Conservation (phyloP, 2,113 vertebrate species). For the Eptesicus fuscus region DNA sequence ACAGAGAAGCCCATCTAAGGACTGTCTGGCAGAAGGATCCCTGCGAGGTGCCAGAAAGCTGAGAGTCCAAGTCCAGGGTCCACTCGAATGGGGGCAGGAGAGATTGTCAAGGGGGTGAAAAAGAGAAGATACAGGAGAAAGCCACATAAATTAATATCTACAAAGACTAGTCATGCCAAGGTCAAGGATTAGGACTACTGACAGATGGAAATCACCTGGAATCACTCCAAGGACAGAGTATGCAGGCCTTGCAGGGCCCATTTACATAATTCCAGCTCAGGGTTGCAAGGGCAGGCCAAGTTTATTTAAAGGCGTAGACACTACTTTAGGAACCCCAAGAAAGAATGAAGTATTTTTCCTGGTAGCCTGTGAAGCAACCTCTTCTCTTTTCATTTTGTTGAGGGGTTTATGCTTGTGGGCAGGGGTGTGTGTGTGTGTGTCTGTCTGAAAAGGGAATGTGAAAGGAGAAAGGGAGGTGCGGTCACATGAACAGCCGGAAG, state of each 20-base stretch:
- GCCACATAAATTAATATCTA: constrained; percentile 1
- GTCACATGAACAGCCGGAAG: too few relatives aligned
- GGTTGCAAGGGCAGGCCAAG: neutral
- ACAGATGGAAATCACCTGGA: constrained; percentile 37
- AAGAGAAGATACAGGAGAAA: neutral
- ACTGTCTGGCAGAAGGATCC: too few relatives aligned
- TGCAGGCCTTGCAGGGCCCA: neutral
- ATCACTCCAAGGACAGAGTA: neutral
- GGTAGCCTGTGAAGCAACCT: neutral
- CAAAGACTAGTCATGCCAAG: neutral
- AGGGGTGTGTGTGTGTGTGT: too few relatives aligned
- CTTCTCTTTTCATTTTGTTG: neutral
- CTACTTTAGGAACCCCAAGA: neutral
- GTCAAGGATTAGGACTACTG: constrained; percentile 12
- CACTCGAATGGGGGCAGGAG: neutral
- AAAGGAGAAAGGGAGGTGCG: neutral
- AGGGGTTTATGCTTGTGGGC: neutral
- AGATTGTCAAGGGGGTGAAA: neutral
- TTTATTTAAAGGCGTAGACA: constrained; percentile 3
- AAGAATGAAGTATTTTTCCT: neutral
- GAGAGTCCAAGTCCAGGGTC: neutral
- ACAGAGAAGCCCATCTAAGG: too few relatives aligned
- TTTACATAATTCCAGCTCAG: neutral
- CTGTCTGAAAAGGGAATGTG: neutral
- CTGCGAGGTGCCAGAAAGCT: neutral